Percentiles rank a stretch among this genome's conserved stretches.
phyloP scores from a whole-genome alignment of 1,140 invertebrate species.

The Anastrepha obliqua region DNA sequence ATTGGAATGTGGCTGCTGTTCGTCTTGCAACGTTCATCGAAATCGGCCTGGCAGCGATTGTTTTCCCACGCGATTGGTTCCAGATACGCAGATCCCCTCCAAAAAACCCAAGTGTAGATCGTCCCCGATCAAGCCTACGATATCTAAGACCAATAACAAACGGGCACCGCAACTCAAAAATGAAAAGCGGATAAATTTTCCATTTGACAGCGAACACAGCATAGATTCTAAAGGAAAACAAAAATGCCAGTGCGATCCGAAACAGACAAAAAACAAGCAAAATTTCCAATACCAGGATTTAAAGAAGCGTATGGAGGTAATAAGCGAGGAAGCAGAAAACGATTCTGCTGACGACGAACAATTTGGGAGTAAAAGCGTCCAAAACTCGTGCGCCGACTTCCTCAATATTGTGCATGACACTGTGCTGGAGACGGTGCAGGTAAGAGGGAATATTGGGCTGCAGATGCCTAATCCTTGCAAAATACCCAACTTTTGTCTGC shows the following conservation, averaged over 20 bases:
- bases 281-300: constrained; percentile 41
- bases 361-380: constrained; percentile 46
- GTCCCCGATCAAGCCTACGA: not conserved
- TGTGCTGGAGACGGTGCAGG: constrained; percentile 55
- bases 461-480: too few relatives aligned
- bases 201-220: not conserved
- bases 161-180: not conserved
- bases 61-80: constrained; percentile 10
- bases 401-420: constrained; percentile 55
- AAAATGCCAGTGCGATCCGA: constrained; percentile 20
- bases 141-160: not conserved
- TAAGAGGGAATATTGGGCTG: not conserved
- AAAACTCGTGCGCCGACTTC: constrained; percentile 56
- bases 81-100: not conserved
- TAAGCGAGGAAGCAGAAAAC: constrained; percentile 27
- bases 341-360: not conserved
- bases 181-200: not conserved
- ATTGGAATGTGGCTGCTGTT: constrained; percentile 39
- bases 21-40: constrained; percentile 17
- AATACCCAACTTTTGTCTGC: not conserved
- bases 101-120: constrained; percentile 4
- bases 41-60: constrained; percentile 21
- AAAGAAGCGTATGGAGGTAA: constrained; percentile 29
- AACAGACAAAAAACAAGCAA: constrained; percentile 35
- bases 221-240: not conserved